These are phyloP conservation scores for Alouatta palliata DNA, from an alignment of 2,113 vertebrate species.

Conservation along the genomic window DNA sequence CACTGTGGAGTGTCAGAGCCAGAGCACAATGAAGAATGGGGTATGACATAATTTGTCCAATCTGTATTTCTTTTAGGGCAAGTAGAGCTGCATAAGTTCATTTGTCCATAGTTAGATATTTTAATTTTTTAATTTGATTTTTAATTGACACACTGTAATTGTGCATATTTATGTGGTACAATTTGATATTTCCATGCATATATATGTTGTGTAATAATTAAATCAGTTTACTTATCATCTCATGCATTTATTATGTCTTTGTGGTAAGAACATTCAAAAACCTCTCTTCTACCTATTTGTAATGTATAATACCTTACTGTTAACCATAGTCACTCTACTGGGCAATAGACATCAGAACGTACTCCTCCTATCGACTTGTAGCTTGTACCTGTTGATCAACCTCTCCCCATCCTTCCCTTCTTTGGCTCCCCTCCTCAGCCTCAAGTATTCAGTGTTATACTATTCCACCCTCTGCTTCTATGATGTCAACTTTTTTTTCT, in stretches of 20 bases:
- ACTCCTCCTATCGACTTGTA: neutral
- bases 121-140: neutral
- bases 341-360: neutral
- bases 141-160: too few relatives aligned
- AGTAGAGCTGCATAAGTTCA: neutral
- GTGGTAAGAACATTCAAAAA: neutral
- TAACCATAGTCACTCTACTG: too few relatives aligned
- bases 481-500: neutral
- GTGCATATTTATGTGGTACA: too few relatives aligned
- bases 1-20: neutral
- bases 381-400: neutral
- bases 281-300: neutral
- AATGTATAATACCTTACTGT: too few relatives aligned
- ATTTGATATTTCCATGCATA: neutral
- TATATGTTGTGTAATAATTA: neutral
- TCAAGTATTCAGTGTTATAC: neutral
- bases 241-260: neutral
- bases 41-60: neutral
- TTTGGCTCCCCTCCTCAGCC: neutral
- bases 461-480: neutral
- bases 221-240: neutral
- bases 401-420: neutral
- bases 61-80: neutral
- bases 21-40: neutral
- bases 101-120: neutral